A percentile compares a stretch with the other conserved stretches of the same genome.
These are phyloP conservation scores for Miniopterus natalensis DNA, from an alignment of 2,113 vertebrate species.

Conservation along the genomic window DNA sequence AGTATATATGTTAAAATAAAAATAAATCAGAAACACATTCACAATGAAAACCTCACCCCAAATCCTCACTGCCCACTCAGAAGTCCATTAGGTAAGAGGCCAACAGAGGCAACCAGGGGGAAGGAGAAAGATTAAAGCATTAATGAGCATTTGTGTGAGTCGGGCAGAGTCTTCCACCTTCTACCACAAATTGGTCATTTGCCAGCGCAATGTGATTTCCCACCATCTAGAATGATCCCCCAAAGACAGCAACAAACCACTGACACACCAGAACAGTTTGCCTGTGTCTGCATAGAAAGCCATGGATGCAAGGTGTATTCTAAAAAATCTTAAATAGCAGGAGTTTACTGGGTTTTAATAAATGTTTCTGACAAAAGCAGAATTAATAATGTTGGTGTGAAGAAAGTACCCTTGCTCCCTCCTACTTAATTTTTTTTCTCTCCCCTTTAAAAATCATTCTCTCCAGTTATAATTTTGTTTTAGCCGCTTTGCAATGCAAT, in stretches of 20 bases:
- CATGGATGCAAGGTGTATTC: neutral
- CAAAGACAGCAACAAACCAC: conserved; percentile 45
- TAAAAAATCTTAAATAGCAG: neutral
- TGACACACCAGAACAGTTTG: neutral
- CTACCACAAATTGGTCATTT: conserved; percentile 72
- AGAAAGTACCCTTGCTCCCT: neutral
- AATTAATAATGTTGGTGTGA: neutral
- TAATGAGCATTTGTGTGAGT: conserved; percentile 61
- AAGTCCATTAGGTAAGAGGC: conserved; percentile 2
- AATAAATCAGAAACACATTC: conserved; percentile 24
- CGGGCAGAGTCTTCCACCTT: neutral
- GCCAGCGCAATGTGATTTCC: conserved; percentile 63
- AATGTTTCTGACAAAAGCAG: conserved; percentile 37
- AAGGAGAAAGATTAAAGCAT: conserved; percentile 65
- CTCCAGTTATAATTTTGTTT: neutral
- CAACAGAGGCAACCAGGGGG: conserved; percentile 56
- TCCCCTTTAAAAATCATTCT: neutral
- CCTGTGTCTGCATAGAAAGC: neutral
- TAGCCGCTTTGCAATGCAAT: neutral
- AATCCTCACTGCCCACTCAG: neutral
- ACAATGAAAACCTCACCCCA: neutral
- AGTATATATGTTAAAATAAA: conserved; percentile 16
- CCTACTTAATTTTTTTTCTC: neutral
- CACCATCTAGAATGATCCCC: conserved; percentile 36
- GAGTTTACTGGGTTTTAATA: conserved; percentile 4